Conservation (phyloP, 2,113 vertebrate genomes). For the Ondatra zibethicus region DNA sequence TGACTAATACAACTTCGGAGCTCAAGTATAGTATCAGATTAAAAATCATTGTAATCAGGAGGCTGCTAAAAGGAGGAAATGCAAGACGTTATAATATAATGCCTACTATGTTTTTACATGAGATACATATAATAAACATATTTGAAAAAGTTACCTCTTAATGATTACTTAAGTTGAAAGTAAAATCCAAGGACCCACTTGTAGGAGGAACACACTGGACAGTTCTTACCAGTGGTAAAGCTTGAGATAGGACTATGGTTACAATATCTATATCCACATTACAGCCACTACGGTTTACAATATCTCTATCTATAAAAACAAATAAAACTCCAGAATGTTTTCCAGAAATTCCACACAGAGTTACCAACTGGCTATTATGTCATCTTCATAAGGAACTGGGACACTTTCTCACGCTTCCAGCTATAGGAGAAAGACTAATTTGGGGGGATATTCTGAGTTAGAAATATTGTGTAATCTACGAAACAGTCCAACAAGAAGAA, state of each 20-base stretch:
- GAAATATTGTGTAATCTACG: neutral
- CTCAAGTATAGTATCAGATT: neutral
- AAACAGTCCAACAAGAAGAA: neutral
- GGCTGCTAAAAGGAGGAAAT: neutral
- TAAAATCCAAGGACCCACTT: neutral
- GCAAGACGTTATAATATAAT: neutral
- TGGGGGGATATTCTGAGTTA: neutral
- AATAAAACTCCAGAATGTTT: neutral
- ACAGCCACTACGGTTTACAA: neutral
- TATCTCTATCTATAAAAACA: neutral
- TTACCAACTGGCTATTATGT: neutral
- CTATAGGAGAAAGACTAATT: neutral
- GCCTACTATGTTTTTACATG: neutral
- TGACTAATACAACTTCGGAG: neutral
- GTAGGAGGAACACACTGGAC: neutral
- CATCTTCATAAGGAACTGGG: neutral
- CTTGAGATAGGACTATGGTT: neutral
- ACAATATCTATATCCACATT: neutral
- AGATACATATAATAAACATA: neutral
- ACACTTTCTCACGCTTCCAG: neutral
- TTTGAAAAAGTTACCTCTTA: neutral
- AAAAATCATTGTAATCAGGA: neutral
- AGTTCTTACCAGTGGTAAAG: neutral
- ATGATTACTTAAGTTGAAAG: slow-evolving; percentile 24
- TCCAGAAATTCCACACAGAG: slow-evolving; percentile 3